Percentiles rank a stretch among this genome's conserved stretches.
Evolutionary conservation across 2,888 invertebrate genomes (phyloP).

Genomic region (Nemurella pictetii): DNA sequence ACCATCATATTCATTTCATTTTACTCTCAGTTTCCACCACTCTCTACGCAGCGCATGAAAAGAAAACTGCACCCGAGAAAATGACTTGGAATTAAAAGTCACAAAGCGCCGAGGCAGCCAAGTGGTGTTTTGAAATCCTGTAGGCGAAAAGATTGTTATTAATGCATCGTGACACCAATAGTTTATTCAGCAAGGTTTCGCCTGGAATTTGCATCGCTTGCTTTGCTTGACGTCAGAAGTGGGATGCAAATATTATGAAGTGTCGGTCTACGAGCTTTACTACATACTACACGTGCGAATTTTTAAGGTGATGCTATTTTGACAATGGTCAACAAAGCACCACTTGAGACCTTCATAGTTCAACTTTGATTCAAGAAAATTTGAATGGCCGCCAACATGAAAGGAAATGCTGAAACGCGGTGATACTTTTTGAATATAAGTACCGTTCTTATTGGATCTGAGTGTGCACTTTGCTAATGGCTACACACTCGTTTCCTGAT

Average conservation of each 20-base stretch:
- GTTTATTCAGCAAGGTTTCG: neutral
- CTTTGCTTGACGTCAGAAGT: neutral
- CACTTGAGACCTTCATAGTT: neutral
- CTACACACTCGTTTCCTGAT: neutral
- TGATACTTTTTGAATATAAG: too few species aligned
- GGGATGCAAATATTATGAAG: neutral
- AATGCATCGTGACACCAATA: neutral
- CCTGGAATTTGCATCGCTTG: neutral
- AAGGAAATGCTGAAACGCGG: neutral
- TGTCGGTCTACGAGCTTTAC: neutral
- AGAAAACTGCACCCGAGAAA: neutral
- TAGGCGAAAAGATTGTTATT: neutral
- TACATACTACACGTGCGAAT: neutral
- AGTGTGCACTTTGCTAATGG: neutral
- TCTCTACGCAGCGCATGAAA: neutral
- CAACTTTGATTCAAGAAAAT: neutral
- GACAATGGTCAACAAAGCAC: neutral
- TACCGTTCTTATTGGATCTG: neutral
- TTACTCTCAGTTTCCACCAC: neutral
- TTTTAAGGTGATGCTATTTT: neutral
- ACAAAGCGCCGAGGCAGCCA: neutral
- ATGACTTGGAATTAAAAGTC: neutral
- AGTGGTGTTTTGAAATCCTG: neutral
- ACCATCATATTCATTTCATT: neutral
- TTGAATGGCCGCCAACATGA: too few species aligned